Evolutionary conservation across 2,113 vertebrate species (phyloP).

Genomic region (Mastomys natalensis): DNA sequence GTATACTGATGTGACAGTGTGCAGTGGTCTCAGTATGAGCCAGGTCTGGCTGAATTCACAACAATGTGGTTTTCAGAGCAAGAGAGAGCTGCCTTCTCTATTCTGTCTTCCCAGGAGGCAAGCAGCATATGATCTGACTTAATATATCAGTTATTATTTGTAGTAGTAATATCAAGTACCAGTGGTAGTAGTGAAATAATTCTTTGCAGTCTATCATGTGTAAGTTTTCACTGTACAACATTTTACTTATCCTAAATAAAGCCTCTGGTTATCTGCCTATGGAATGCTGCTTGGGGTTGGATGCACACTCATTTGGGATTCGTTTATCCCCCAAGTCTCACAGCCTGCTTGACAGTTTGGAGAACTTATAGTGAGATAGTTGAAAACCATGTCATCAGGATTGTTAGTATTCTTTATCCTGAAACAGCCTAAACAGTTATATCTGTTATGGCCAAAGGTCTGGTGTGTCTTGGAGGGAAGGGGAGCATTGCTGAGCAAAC

Average conservation of each 20-base stretch:
- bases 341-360: background rate
- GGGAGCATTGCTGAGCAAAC: background rate
- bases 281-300: background rate
- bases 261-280: background rate
- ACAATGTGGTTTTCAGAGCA: background rate
- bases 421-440: background rate
- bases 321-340: background rate
- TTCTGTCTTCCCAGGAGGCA: background rate
- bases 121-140: background rate
- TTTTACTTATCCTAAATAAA: constrained; percentile 45
- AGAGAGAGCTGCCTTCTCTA: background rate
- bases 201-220: constrained; percentile 23
- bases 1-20: background rate
- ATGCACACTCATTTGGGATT: background rate
- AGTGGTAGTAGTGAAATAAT: background rate
- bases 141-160: background rate
- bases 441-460: background rate
- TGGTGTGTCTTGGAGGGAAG: background rate
- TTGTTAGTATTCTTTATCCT: background rate
- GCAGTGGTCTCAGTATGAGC: background rate
- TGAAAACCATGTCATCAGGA: background rate
- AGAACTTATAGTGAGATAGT: background rate
- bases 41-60: background rate
- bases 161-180: background rate
- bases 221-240: background rate